Evolutionary conservation across 2,797 vertebrate species (phyloP).

Genomic region (Eidolon dupreanum): DNA sequence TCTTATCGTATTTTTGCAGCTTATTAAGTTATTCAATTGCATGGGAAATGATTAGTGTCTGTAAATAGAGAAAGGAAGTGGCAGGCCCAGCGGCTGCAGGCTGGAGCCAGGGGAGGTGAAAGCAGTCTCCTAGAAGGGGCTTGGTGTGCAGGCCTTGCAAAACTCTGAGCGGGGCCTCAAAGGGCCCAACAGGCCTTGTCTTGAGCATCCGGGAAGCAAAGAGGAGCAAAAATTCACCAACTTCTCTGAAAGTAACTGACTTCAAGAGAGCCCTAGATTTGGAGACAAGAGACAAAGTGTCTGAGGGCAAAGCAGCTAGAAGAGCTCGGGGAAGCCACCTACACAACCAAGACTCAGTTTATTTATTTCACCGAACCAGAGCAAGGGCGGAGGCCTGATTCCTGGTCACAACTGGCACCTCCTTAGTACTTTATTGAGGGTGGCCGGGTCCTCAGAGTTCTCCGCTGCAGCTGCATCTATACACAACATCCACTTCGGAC

Average conservation of each 20-base stretch:
- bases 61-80: slow-evolving; percentile 69
- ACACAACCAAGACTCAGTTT: background rate
- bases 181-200: background rate
- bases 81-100: slow-evolving; percentile 55
- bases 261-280: background rate
- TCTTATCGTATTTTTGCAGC: slow-evolving; percentile 83
- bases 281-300: background rate
- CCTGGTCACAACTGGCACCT: background rate
- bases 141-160: rapidly evolving
- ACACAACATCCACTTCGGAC: background rate
- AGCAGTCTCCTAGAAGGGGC: background rate
- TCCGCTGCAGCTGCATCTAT: background rate
- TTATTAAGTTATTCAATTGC: slow-evolving; percentile 82
- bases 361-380: no score
- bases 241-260: background rate
- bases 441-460: background rate
- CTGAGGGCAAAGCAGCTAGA: background rate
- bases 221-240: background rate
- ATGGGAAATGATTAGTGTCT: slow-evolving; percentile 79
- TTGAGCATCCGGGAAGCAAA: background rate
- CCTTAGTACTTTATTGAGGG: background rate
- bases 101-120: slow-evolving; percentile 19
- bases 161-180: background rate
- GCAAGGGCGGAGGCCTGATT: background rate
- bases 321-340: background rate